Evolutionary conservation across 2,888 invertebrate genomes (phyloP), one percentile per base, ranked within the genome.

Genomic region (Folsomia candida): DNA sequence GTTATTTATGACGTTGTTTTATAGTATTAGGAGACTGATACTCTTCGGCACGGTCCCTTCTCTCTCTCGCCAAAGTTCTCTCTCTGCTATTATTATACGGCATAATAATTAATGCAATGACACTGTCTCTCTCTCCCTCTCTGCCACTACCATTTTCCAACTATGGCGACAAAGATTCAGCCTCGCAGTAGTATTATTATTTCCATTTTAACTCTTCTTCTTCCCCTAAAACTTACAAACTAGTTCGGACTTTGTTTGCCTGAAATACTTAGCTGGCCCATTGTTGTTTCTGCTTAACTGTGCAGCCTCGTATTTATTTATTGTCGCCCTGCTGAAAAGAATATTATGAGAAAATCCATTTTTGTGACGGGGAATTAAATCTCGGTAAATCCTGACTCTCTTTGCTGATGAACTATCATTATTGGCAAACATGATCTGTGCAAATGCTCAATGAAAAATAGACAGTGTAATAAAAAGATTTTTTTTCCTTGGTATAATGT

Each of bases 1-100:
- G 70, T 70, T 70, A 70, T 70, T 70, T 70, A 70, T 70, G 70
- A 37, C 66, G 66, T 61, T 70, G 70, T 61, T 70, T 65, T 67
- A 61, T 70, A 54, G 65, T 67, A 28, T 70, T 65, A 70, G 60
- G 60, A 61, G 28, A 61, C 67, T 28, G 70, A 66, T 66, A 66
- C n/a, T 63, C 29, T 61, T 20, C 37, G 27, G 26, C 18, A 4
- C 37, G 18, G 37, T 51, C 51, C 51, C 27, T n/a, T 25, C 51
- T 25, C 37, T 59, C 47, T n/a, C 1, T 22, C 37, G 25, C 6
- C 25, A 11, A 60, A 22, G 24, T 25, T 20, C 18, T n/a, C 62
- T 62, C 28, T 62, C 37, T 64, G 9, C 18, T 51, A 64, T 29
- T 64, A 54, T 64, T 51, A 51, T 64, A 51, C 37, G 64, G 51